Evolutionary conservation across 2,113 vertebrate genomes (phyloP).

Genomic region (Nyctereutes procyonoides): DNA sequence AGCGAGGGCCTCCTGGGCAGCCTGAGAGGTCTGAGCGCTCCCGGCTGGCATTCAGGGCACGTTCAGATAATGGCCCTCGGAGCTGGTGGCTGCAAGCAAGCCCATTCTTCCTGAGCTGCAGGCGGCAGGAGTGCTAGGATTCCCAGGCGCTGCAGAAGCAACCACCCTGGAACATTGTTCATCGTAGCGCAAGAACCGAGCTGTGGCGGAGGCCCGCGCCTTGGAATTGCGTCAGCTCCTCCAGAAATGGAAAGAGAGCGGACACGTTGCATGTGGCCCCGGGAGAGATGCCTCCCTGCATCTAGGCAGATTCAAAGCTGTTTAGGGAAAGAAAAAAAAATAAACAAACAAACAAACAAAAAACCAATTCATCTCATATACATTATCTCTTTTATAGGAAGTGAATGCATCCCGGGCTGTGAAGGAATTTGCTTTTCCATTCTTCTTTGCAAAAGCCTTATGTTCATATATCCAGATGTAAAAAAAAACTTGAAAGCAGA

Average conservation of each 20-base stretch:
- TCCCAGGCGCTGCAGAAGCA: neutral
- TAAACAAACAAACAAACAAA: no score
- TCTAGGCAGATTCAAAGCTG: neutral
- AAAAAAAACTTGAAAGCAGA: neutral
- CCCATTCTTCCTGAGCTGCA: neutral
- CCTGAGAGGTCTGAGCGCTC: neutral
- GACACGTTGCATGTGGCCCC: constrained; percentile 42
- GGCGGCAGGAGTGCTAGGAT: neutral
- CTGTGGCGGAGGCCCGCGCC: neutral
- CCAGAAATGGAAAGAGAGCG: constrained; percentile 49
- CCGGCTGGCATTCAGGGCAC: neutral
- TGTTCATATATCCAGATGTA: neutral
- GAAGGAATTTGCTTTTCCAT: neutral
- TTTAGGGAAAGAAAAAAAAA: neutral
- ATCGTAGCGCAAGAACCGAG: neutral
- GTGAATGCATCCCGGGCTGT: neutral
- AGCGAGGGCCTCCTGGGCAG: neutral
- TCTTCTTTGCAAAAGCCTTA: neutral
- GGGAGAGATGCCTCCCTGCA: neutral
- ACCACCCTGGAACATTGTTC: neutral
- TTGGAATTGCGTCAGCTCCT: constrained; percentile 78
- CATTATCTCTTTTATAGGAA: neutral
- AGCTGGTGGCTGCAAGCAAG: neutral
- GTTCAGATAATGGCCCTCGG: neutral
- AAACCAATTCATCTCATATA: neutral